Base-by-base conservation (phyloP, 2,888 invertebrate genomes). In the Ctenicera cuprea region DNA sequence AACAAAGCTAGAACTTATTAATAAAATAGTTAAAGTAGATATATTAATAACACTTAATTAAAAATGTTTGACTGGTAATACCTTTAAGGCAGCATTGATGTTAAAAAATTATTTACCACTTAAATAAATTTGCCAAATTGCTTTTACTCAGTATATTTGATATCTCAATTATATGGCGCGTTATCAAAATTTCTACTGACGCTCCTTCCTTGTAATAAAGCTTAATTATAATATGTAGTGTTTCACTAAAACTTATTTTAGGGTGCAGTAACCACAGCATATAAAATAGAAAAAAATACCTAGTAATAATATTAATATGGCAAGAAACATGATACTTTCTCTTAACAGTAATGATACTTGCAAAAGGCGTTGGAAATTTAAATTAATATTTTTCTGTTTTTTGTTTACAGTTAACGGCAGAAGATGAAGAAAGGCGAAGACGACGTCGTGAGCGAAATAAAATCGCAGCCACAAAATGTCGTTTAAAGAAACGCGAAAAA, bases 391-490 rank as follows among this genome's bases (percentile, higher is more conserved):
- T 48, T 41, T 78, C 73, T 57, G 73, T 81, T 77, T 80, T 73
- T 74, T 26, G 26, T 26, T 87, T 87, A 0, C 87, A 95, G 95
- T 88, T 97, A 78, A 97, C 97, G 9, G 94, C 95, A 61, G 97
- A 97, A 89, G 97, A 97, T 84, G 97, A 97, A 88, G 97, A 96
- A 84, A 90, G 97, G 38, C 90, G 97, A 71, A 89, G 94, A 73
- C 90, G 96, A 71, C 90, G 97, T 83, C 92, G 97, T 82, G 97
- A 97, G 87, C 90, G 97, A 80, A 97, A 97, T 87, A 97, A 97
- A 89, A 95, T 97, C 78, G 97, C 97, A 64, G 97, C 97, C 73
- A 97, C 97, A 11, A 97, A 97, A 87, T 97, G 97, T 85, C 92
- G 97, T 79, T 91, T 97, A 90, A 97, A 97, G 90, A 97, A 97